A percentile compares a stretch with the other conserved stretches of the same genome.
Conservation (phyloP, 1,140 invertebrate genomes). For the Metopolophium dirhodum region DNA sequence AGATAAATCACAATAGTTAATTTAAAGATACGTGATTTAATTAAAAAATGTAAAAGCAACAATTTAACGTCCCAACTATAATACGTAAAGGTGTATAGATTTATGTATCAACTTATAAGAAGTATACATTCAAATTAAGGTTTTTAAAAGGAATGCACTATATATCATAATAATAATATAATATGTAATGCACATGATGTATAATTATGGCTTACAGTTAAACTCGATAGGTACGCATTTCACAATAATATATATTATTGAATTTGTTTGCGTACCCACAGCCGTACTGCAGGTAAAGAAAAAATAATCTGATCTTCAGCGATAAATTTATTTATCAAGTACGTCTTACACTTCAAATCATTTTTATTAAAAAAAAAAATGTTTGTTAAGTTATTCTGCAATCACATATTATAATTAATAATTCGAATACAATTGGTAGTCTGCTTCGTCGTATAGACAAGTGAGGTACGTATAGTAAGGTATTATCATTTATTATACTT, state of each 20-base stretch:
- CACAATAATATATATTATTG: not conserved
- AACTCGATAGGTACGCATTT: not conserved
- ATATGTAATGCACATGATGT: not conserved
- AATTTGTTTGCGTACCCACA: not conserved
- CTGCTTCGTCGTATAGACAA: not conserved
- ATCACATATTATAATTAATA: not conserved
- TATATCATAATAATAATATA: not conserved
- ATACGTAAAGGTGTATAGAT: not conserved
- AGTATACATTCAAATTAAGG: not conserved
- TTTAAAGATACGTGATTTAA: not conserved
- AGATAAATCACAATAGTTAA: not conserved
- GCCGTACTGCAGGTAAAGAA: not conserved
- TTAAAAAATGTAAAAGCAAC: not conserved
- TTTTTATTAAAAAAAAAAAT: not conserved
- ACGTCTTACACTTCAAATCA: not conserved
- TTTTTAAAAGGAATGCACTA: not conserved
- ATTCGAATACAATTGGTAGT: not conserved
- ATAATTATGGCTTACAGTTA: not conserved
- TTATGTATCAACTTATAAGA: slow-evolving; percentile 12
- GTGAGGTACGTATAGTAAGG: too few relatives aligned
- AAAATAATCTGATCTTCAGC: not conserved
- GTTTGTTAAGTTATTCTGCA: not conserved
- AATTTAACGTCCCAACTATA: not conserved
- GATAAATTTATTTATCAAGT: not conserved
- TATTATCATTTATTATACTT: too few relatives aligned